A percentile compares a stretch with the other conserved stretches of the same genome.
phyloP scores from a whole-genome alignment of 2,113 vertebrate species.

The Pterocles gutturalis region DNA sequence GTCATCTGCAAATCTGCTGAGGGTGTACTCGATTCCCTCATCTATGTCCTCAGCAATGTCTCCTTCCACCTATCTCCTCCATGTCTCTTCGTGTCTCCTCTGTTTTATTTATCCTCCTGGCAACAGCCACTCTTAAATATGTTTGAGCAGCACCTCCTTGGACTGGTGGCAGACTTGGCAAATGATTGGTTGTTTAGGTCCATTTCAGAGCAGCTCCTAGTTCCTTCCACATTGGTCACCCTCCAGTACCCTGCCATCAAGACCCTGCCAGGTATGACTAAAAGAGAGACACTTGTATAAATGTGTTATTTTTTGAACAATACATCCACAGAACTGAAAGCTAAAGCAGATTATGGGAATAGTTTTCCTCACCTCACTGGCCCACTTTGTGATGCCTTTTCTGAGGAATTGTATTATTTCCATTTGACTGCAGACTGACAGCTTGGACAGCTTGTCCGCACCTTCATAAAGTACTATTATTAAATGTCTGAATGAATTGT shows the following conservation, averaged over 20 bases:
- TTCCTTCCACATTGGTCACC: rapidly evolving
- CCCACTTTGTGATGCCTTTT: background rate
- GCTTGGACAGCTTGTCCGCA: background rate
- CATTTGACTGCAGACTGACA: background rate
- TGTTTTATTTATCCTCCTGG: background rate
- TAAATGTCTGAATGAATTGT: background rate
- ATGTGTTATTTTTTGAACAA: background rate
- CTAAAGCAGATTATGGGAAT: background rate
- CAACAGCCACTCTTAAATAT: background rate
- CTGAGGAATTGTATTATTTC: background rate
- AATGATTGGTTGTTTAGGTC: background rate
- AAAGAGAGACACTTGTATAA: background rate
- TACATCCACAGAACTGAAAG: background rate
- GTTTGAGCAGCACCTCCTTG: background rate
- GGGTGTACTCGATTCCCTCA: too few relatives aligned
- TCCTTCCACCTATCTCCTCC: background rate
- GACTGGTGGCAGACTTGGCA: background rate
- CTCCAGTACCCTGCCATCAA: background rate
- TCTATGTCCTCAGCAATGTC: background rate
- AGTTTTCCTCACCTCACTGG: background rate
- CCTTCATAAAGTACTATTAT: background rate
- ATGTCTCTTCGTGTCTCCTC: background rate
- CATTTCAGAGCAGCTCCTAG: background rate
- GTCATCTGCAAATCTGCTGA: too few relatives aligned
- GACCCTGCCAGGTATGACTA: background rate